Evolutionary conservation across 2,888 invertebrate species (phyloP), one percentile per base, ranked within the genome.

Genomic region (Graphium colonna): DNA sequence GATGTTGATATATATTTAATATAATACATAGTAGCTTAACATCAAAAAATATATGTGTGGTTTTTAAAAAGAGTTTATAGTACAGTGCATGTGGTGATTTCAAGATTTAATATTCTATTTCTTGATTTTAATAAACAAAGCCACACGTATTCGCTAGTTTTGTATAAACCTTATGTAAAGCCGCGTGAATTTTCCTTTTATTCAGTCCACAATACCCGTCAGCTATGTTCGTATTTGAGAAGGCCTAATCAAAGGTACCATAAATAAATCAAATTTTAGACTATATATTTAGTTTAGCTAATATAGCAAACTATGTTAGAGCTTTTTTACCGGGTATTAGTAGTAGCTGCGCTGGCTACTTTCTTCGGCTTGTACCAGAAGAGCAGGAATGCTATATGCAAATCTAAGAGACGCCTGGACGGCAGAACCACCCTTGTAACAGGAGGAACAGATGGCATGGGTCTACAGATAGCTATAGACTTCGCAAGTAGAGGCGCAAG

Each of bases 401-500:
- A 81, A 61, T 84, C 86, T 0, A 85, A 77, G 59, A 81, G 13
- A 36, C 36, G 68, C 1, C 58, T 83, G 3, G 65, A 79, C 1
- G 80, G 77, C 0, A 82, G 81, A 71, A 80, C 81, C 33, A 82
- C 92, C 0, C 41, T 86, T 0, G 75, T 86, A 1, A 85, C 85
- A 0, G 85, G 85, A 1, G 81, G 79, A 0, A 82, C 80, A 0
- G 68, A 82, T 0, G 83, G 85, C 4, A 76, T 71, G 0, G 85
- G 85, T 0, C 58, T 82, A 0, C 82, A 85, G 66, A 66, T 75
- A 7, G 85, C 83, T 26, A 82, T 76, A 49, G 78, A 80, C 56
- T 62, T 84, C 48, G 90, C 91, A 12, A 79, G 69, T 40, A 76
- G 91, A 42, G 92, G 92, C 1, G 92, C 91, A 9, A 79, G 82